A percentile compares a stretch with the other conserved stretches of the same genome.
Conservation (phyloP, 2,113 vertebrate species). For the Tragulus kanchil region DNA sequence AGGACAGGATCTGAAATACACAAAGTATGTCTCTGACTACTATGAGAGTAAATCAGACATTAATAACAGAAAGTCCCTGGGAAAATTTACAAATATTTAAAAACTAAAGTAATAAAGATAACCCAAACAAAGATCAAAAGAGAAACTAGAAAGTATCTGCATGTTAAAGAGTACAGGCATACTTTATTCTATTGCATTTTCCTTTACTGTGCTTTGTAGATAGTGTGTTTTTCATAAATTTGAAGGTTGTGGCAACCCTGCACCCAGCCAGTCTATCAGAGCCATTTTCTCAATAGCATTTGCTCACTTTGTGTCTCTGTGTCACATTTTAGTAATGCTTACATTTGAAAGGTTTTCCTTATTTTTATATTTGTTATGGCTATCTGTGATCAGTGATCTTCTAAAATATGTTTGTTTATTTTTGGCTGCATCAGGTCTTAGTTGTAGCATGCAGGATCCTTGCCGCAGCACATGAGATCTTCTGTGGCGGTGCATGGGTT, state of each 20-base stretch:
- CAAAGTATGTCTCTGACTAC: background rate
- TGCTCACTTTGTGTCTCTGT: background rate
- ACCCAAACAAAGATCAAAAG: background rate
- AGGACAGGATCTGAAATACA: background rate
- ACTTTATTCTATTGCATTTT: background rate
- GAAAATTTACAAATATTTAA: background rate
- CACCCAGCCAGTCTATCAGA: background rate
- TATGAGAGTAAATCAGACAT: background rate
- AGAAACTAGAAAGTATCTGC: background rate
- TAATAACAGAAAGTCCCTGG: background rate
- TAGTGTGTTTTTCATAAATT: background rate
- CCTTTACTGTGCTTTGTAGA: background rate
- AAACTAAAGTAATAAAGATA: background rate
- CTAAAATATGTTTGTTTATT: background rate
- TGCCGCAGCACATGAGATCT: background rate
- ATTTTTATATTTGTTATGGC: background rate
- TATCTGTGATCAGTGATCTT: background rate
- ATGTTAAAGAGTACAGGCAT: background rate
- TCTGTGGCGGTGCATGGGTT: background rate
- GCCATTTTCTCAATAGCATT: background rate
- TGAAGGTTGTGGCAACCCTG: background rate
- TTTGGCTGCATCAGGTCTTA: background rate
- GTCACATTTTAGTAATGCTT: too few relatives aligned
- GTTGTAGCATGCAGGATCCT: background rate
- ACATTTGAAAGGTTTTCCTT: background rate